Evolutionary conservation across 2,888 invertebrate species (phyloP).

Genomic region (Parascotia fuliginaria): DNA sequence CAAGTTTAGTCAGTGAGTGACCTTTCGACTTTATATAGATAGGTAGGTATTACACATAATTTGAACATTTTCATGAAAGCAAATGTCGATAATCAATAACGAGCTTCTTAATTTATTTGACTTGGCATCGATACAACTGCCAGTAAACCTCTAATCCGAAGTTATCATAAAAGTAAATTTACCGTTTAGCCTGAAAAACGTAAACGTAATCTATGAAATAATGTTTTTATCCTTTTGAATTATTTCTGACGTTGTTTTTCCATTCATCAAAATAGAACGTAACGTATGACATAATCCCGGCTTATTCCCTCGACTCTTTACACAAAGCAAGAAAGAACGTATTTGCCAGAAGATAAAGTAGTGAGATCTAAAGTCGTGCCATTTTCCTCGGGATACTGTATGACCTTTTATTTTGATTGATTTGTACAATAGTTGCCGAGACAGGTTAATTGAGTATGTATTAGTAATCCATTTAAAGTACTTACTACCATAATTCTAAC

Average conservation of each 20-base stretch:
- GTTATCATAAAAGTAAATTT: not conserved
- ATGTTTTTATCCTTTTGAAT: conserved; percentile 25
- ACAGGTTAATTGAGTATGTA: not conserved
- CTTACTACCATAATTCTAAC: no score
- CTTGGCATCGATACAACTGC: no score
- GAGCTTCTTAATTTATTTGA: no score
- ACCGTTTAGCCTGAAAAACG: conserved; percentile 7
- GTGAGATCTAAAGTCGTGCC: conserved; percentile 32
- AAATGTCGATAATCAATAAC: no score
- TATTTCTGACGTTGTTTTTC: conserved; percentile 50
- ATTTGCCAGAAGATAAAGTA: conserved; percentile 48
- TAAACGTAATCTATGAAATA: conserved; percentile 15
- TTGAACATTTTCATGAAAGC: no score
- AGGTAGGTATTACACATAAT: no score
- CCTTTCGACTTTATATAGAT: no score
- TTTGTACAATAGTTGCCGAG: not conserved
- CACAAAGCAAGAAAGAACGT: conserved; percentile 43
- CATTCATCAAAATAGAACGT: conserved; percentile 46
- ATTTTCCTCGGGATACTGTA: conserved; percentile 17
- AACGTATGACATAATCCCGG: conserved; percentile 48
- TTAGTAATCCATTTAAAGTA: no score
- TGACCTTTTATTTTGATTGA: conserved; percentile 8
- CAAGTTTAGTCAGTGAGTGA: no score
- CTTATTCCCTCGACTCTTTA: conserved; percentile 45
- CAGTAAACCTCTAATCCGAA: no score